A percentile compares a stretch with the other conserved stretches of the same genome.
Conservation (phyloP, 2,797 vertebrate genomes). For the Gallirallus australis region DNA sequence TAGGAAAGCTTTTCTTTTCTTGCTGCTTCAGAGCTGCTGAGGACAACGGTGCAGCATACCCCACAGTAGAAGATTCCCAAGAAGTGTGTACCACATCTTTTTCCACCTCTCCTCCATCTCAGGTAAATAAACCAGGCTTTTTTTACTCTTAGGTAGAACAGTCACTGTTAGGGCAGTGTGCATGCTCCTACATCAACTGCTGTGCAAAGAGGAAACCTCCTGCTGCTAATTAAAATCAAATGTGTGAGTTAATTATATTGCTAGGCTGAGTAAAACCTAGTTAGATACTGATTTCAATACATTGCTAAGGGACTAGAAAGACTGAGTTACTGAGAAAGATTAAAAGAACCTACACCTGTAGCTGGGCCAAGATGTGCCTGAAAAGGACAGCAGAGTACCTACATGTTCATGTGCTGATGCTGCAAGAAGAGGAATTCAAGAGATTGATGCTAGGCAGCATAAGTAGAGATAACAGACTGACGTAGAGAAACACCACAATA, state of each 20-base stretch:
- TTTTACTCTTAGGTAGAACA: not conserved
- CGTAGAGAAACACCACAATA: not conserved
- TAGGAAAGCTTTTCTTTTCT: slow-evolving; percentile 18
- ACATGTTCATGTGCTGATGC: not conserved
- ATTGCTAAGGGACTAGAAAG: not conserved
- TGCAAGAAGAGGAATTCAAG: not conserved
- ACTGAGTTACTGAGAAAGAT: not conserved
- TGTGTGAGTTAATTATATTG: not conserved
- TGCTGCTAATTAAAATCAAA: not conserved
- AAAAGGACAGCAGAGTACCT: not conserved
- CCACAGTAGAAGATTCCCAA: slow-evolving; percentile 95
- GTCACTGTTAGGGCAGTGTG: not conserved
- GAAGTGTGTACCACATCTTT: slow-evolving; percentile 98
- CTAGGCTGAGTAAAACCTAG: not conserved
- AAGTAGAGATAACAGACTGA: not conserved
- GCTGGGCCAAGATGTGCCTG: not conserved
- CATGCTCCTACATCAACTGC: not conserved
- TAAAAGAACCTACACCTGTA: not conserved
- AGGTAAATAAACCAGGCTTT: slow-evolving; percentile 80
- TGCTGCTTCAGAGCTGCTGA: slow-evolving; percentile 85
- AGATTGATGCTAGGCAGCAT: not conserved
- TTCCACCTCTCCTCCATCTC: slow-evolving; percentile 97
- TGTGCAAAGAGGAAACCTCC: not conserved
- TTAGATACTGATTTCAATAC: not conserved
- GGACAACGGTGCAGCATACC: slow-evolving; percentile 84